Evolutionary conservation across 2,888 invertebrate genomes (phyloP), one percentile per base, ranked within the genome.

Genomic region (Liodrosophila aerea): DNA sequence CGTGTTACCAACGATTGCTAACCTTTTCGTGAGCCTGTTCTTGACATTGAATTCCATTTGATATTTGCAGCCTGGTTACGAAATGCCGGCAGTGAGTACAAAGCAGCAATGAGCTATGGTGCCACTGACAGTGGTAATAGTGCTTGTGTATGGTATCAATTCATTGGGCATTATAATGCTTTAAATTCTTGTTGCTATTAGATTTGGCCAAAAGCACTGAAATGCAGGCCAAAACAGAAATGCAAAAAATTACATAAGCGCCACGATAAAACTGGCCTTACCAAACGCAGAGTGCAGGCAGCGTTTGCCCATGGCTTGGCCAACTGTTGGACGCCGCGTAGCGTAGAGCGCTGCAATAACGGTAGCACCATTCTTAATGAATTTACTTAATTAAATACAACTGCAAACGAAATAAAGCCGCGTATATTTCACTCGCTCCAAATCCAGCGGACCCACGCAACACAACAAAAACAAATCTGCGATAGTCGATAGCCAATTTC

Each of bases 301-400:
- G 60, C 64, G 41, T 58, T 49, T 3, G 76, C 56, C 80, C 80
- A 77, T 47, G 65, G 75, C 64, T 80, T 81, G 49, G 77, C 82
- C 47, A 88, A 61, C 68, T 87, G 88, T 63, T 87, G 88, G 47
- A 85, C 64, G 45, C 83, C 80, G 30, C 82, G 80, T n/a, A 83
- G 60, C 60, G 84, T 68, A 56, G 88, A 78, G 50, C 77, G 83
- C 56, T 86, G 85, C 29, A 88, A 56, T 52, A 87, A 31, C 58
- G 87, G 84, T 54, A 87, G 58, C 59, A 88, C 82, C 89, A 88
- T 89, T 52, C 73, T 87, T 59, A 29, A 36, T 56, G 9, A 33
- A 34, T 41, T 30, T 40, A 5, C 44, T 18, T 61, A 39, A 15
- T 58, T 61, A 53, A 66, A 31, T 51, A 66, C 47, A 40, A 12